Conservation (phyloP, 1,140 invertebrate species). For the Lucilia cuprina region DNA sequence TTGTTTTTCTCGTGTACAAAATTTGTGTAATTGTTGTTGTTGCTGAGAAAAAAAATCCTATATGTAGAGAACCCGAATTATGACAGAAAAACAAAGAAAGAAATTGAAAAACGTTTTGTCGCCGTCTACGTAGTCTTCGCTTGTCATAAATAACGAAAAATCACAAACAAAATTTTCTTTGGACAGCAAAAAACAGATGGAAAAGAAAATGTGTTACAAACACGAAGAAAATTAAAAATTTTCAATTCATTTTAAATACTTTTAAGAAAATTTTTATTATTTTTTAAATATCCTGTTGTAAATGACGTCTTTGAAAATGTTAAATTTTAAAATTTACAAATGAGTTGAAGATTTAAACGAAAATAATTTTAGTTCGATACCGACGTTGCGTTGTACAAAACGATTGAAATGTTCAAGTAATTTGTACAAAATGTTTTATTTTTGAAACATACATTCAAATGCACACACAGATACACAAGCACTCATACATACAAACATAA, state of each 20-base stretch:
- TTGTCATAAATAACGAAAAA: background rate
- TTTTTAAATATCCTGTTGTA: background rate
- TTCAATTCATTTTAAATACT: background rate
- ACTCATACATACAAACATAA: background rate
- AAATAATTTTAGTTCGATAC: background rate
- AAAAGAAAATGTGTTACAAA: background rate
- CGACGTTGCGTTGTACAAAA: conserved; percentile 16
- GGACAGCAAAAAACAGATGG: background rate
- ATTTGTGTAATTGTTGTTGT: background rate
- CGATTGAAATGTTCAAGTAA: conserved; percentile 24
- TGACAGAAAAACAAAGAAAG: background rate
- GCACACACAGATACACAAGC: background rate
- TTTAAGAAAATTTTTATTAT: background rate
- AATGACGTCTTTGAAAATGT: background rate
- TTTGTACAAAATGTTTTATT: conserved; percentile 1
- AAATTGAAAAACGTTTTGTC: background rate
- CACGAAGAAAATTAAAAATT: background rate
- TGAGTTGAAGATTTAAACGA: background rate
- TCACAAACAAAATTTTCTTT: background rate
- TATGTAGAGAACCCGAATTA: background rate
- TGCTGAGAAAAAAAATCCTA: background rate
- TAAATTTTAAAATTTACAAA: background rate
- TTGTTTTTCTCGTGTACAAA: background rate
- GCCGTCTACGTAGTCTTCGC: background rate
- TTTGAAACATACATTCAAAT: background rate